phyloP scores from a whole-genome alignment of 2,888 invertebrate species.

The Spodoptera littoralis region DNA sequence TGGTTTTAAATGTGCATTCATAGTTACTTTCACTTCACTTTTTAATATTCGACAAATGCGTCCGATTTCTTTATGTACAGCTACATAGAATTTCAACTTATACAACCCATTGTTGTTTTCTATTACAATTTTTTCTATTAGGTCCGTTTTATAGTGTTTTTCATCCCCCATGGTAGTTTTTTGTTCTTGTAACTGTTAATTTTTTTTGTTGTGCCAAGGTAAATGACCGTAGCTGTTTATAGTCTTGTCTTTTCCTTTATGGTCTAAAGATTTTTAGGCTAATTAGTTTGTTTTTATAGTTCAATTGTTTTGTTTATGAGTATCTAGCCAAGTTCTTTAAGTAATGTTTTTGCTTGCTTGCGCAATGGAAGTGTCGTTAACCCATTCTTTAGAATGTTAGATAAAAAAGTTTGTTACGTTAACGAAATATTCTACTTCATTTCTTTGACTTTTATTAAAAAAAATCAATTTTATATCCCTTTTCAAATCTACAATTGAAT shows the following conservation, averaged over 20 bases:
- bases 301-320: conserved; percentile 3
- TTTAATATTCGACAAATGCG: conserved; percentile 23
- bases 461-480: too few species aligned
- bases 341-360: neutral
- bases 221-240: conserved; percentile 34
- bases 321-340: neutral
- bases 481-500: too few species aligned
- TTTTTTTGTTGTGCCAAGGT: conserved; percentile 37
- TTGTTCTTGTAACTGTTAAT: conserved; percentile 15
- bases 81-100: conserved; percentile 6
- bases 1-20: conserved; percentile 29
- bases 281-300: conserved; percentile 17
- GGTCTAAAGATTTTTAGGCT: conserved; percentile 19
- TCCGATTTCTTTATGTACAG: conserved; percentile 36
- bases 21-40: conserved; percentile 47
- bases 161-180: conserved; percentile 30
- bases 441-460: too few species aligned
- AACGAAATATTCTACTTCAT: too few species aligned
- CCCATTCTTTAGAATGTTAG: too few species aligned
- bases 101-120: neutral
- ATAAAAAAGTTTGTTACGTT: too few species aligned
- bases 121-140: neutral
- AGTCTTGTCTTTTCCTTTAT: conserved; percentile 21
- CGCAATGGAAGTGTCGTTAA: too few species aligned
- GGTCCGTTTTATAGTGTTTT: conserved; percentile 5